A percentile compares a stretch with the other conserved stretches of the same genome.
Conservation (phyloP, 2,888 invertebrate species). For the Lydus trimaculatus region DNA sequence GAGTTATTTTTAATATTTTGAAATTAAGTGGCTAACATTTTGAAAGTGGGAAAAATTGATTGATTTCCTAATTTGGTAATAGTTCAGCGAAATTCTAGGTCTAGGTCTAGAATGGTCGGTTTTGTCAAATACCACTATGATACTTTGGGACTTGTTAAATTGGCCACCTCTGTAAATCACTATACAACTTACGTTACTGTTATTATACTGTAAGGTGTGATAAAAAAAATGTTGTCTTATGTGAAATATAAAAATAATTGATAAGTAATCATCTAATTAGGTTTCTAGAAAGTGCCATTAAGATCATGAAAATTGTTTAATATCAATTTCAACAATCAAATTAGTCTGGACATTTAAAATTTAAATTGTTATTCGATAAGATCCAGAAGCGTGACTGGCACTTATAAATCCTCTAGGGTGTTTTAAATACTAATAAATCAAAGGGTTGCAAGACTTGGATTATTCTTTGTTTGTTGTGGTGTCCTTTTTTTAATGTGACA, state of each 20-base stretch:
- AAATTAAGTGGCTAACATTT: too few relatives aligned
- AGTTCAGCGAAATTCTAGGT: too few relatives aligned
- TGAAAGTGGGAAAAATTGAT: too few relatives aligned
- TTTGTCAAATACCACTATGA: too few relatives aligned
- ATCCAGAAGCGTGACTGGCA: slow-evolving; percentile 31
- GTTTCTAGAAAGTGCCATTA: slow-evolving; percentile 29
- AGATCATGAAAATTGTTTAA: slow-evolving; percentile 22
- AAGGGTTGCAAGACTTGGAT: not conserved
- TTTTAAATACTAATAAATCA: slow-evolving; percentile 5
- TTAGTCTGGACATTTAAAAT: slow-evolving; percentile 32
- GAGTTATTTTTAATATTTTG: too few relatives aligned
- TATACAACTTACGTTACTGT: too few relatives aligned
- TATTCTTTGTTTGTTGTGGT: not conserved
- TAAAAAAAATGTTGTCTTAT: too few relatives aligned
- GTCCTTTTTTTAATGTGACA: not conserved
- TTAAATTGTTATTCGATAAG: slow-evolving; percentile 29
- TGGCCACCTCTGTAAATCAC: too few relatives aligned
- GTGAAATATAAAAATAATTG: not conserved
- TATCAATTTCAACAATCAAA: slow-evolving; percentile 34
- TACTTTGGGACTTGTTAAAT: too few relatives aligned
- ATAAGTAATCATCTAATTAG: slow-evolving; percentile 19
- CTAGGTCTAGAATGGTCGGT: too few relatives aligned
- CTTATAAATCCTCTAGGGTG: slow-evolving; percentile 28
- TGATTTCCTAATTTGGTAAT: too few relatives aligned
- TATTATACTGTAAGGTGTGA: too few relatives aligned